Evolutionary conservation across 2,888 invertebrate genomes (phyloP), one percentile per base, ranked within the genome.

Genomic region (Oasisia sp.): DNA sequence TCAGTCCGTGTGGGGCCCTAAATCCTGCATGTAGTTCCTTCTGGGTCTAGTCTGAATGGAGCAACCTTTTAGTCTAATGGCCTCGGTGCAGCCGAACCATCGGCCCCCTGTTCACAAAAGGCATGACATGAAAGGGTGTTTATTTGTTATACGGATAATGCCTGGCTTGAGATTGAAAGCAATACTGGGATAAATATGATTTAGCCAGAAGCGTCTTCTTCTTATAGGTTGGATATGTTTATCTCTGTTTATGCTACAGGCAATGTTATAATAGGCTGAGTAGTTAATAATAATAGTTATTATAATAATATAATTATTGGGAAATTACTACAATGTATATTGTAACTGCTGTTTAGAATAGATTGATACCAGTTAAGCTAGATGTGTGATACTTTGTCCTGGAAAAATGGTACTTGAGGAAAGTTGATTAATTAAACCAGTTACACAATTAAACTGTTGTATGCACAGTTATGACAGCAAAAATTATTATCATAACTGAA

Each of bases 1-100:
- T 50, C 14, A 14, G 50, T 50, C 50, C 9, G 50, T 50, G 50
- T 50, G 50, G 50, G 50, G 50, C 50, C 50, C 50, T 50, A 50
- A 50, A 14, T 50, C 50, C 50, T 50, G 50, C 50, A 12, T 50
- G 50, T 50, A 12, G 50, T 50, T 50, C 50, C 14, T 38, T 19
- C 56, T 56, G 14, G 11, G 56, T 56, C 56, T 56, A 19, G 56
- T 19, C 19, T 56, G 11, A 11, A 56, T 14, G 56, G 11, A 5
- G 19, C 74, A 74, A 74, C 74, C 74, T 74, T 27, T 74, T 74
- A 74, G 74, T n/a, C 74, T 74, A 74, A 74, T 74, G 74, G 74
- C 27, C 74, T 74, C 27, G 27, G 74, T n/a, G n/a, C 74, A n/a
- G 74, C 74, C 7, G 19, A 27, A 50, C 14, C 8, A 50, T 50